Evolutionary conservation across 1,140 invertebrate genomes (phyloP), one percentile per base, ranked within the genome.

Genomic region (Sycophila sp.): DNA sequence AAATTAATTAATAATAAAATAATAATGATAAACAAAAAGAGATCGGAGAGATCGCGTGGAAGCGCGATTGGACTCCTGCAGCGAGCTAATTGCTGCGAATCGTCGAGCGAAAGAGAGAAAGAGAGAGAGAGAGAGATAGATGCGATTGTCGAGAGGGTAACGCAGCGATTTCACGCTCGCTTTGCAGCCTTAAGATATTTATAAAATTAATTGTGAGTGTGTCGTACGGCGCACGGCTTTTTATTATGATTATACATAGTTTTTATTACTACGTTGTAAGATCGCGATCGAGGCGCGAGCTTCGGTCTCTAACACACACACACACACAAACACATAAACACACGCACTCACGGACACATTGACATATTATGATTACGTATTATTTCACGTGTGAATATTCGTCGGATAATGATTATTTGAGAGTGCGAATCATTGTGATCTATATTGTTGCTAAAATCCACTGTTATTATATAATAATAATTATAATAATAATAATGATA

Each of bases 121-220:
- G 53, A 11, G 30, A 59, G 19, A 45, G 24, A 45, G 13, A 45
- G 15, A 60, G 38, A 30, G 22, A 60, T 22, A 11, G 38, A 28
- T 45, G 24, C n/a, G 40, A 63, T 13, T 22, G 15, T n/a, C 17
- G 53, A 22, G 32, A 56, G 53, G 10, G 3, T 17, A 36, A 32
- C 17, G 4, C 30, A 66, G 13, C 8, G 5, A 66, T 55, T 19
- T 13, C 10, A n/a, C 58, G 32, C 10, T 15, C 26, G 36, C 36
- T 66, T 66, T 38, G 30, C 36, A 66, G 51, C 51, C 42, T 42
- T 56, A 56, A 55, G 19, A 42, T n/a, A n/a, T 11, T 24, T 53
- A 38, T 66, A 42, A n/a, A n/a, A 42, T 51, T 45, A n/a, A n/a
- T n/a, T n/a, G n/a, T n/a, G n/a, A n/a, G n/a, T n/a, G n/a, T n/a